Base-by-base conservation (phyloP, 2,888 invertebrate genomes). In the Cremastinae sp. region DNA sequence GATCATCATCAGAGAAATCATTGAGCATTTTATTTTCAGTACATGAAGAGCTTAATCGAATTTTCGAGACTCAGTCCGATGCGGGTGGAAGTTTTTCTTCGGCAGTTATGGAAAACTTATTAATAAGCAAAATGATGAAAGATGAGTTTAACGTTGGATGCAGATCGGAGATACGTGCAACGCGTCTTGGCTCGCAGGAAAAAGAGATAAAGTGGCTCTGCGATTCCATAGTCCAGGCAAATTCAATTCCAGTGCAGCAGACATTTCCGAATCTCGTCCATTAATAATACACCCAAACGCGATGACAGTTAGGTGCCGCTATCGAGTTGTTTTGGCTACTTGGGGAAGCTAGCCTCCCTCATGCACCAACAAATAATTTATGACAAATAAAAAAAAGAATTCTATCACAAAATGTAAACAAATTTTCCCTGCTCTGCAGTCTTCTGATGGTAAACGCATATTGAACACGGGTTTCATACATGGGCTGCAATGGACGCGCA, bases 251-350 rank as follows among this genome's bases (percentile, higher is more conserved):
- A 64, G 56, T 47, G 75, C 64, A 47, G 51, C 45, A 72, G 68
- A 76, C 72, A 76, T 76, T 76, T 76, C 75, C 75, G 72, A 76
- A 62, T 72, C 72, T 76, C 75, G 72, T 76, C 75, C 72, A 76
- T 76, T 76, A n/a, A n/a, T n/a, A n/a, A n/a, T n/a, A n/a, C n/a
- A 76, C 62, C 72, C 68, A 53, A 72, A 45, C 68, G 51, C 64
- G 75, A n/a, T n/a, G n/a, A 76, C 75, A 76, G 75, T 76, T 58
- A 72, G 72, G 72, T 76, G 72, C 58, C 70, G 72, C 72, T 72
- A 72, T 72, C 72, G 72, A n/a, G n/a, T n/a, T n/a, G n/a, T n/a
- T n/a, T n/a, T n/a, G n/a, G n/a, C n/a, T n/a, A n/a, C n/a, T n/a
- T n/a, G n/a, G n/a, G n/a, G n/a, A n/a, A n/a, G n/a, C n/a, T n/a